Base-by-base conservation (phyloP, 2,888 invertebrate genomes). In the Drosophila anomelani region DNA sequence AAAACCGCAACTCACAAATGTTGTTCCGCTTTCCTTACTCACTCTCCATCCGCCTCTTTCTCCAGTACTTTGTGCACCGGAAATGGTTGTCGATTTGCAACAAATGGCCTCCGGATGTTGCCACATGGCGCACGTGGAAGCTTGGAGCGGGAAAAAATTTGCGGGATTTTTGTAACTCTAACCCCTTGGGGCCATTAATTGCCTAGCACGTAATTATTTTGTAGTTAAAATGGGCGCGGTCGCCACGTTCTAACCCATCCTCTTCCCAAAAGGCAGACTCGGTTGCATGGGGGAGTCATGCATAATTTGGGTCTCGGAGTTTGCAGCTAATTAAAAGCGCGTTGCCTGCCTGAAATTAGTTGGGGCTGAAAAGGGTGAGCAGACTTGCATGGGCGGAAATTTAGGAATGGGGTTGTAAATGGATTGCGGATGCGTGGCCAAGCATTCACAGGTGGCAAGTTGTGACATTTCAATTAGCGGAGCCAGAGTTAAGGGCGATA, bases 291-390 rank as follows among this genome's bases (percentile, higher is more conserved):
- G 64, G 39, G 46, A 74, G 68, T 58, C 82, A 84, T 82, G 85
- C 85, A 83, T 87, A 83, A 85, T 83, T 85, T 79, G 79, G 87
- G 80, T 75, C 73, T 77, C 36, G 46, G 75, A 64, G 71, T 76
- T 84, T 86, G 81, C 78, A 87, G 85, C 89, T 85, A 87, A 88
- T 85, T 88, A 85, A 85, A 87, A 85, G 79, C 81, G 84, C 84
- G 77, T 80, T 67, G 77, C 62, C 72, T 68, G 79, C 73, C 75
- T 68, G 63, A 78, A 82, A 77, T 79, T 80, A 78, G 78, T 73
- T 57, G 66, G 55, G 49, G 17, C 34, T 29, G 43, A 54, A 53
- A 53, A 36, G 47, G 12, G 58, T 23, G 39, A 29, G 23, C 46
- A 39, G 34, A 49, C 51, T 49, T 9, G 38, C 20, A 53, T 32